Base-by-base conservation (phyloP, 1,140 invertebrate genomes). In the Sycophila sp. region DNA sequence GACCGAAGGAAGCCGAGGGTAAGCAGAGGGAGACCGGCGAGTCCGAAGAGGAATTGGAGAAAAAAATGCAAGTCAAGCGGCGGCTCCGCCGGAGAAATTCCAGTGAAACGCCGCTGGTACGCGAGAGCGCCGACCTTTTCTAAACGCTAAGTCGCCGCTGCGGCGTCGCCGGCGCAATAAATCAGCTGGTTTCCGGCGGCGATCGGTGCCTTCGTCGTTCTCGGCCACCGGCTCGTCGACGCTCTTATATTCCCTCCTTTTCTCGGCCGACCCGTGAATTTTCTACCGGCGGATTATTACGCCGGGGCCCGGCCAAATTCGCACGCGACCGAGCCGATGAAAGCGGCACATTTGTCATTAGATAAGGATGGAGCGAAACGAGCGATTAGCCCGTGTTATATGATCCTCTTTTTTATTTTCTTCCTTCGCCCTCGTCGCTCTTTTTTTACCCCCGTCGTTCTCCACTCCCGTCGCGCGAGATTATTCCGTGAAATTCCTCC, bases 341-440 rank as follows among this genome's bases (percentile, higher is more conserved):
- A 53, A 67, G 53, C 51, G 51, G 64, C 64, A 67, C 64, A 67
- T 67, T 67, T 67, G 64, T 67, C 53, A 67, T 67, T 67, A 67
- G 64, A 67, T 67, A 67, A 67, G 64, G 51, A 67, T 19, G 55
- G 64, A 67, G 26, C 28, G 28, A 67, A 58, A 47, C 36, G 64
- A 47, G 19, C 64, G 64, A 67, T 67, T 67, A 67, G 47, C 51
- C 53, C 38, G 24, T 67, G 64, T 67, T 56, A 67, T 67, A 67
- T 58, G 64, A 67, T 67, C 51, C 64, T 67, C 58, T 67, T 53
- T 64, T 67, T n/a, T n/a, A n/a, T n/a, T n/a, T n/a, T 67, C 53
- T 32, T 40, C 38, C 38, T 13, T 58, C 53, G 26, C 17, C 17
- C 17, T 13, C 17, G 15, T 4, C 6, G n/a, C 30, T 62, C 53